Conservation (phyloP, 2,113 vertebrate genomes). For the Lophius piscatorius region DNA sequence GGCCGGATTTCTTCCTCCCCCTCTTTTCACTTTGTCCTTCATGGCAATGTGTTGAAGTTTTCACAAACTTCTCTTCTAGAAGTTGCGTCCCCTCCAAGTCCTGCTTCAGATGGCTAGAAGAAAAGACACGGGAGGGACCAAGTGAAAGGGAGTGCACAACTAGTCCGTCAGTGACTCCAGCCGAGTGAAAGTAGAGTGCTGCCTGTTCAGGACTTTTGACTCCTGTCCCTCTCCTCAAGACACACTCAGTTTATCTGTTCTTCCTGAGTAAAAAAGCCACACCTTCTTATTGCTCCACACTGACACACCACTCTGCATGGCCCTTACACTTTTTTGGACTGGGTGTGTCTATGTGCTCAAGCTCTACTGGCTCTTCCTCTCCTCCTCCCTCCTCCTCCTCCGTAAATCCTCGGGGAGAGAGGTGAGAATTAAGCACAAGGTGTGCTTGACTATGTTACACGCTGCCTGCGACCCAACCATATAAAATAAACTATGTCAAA, state of each 20-base stretch:
- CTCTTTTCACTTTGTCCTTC: constrained; percentile 80
- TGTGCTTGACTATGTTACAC: constrained; percentile 7
- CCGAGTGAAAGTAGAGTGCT: constrained; percentile 33
- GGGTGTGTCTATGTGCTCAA: constrained; percentile 68
- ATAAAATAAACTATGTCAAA: no score
- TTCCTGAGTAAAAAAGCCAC: constrained; percentile 61
- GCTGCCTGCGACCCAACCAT: neutral
- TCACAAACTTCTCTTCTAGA: constrained; percentile 13
- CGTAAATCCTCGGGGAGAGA: constrained; percentile 20
- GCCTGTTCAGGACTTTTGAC: constrained; percentile 41
- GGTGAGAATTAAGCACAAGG: constrained; percentile 24
- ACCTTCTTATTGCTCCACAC: constrained; percentile 77
- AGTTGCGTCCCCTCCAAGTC: constrained; percentile 27
- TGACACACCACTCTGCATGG: constrained; percentile 42
- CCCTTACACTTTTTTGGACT: constrained; percentile 66
- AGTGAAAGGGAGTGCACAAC: constrained; percentile 17
- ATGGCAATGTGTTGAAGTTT: constrained; percentile 59
- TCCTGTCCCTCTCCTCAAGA: constrained; percentile 46
- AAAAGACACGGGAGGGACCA: constrained; percentile 4
- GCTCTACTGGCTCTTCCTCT: constrained; percentile 49
- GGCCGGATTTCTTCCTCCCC: constrained; percentile 67
- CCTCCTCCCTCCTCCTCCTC: constrained; percentile 20
- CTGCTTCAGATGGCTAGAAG: constrained; percentile 19
- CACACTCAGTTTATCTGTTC: constrained; percentile 68
- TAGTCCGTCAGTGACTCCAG: constrained; percentile 6